Percentiles rank a stretch among this genome's conserved stretches.
Conservation (phyloP, 2,888 invertebrate genomes). For the Agonopterix heracliana region DNA sequence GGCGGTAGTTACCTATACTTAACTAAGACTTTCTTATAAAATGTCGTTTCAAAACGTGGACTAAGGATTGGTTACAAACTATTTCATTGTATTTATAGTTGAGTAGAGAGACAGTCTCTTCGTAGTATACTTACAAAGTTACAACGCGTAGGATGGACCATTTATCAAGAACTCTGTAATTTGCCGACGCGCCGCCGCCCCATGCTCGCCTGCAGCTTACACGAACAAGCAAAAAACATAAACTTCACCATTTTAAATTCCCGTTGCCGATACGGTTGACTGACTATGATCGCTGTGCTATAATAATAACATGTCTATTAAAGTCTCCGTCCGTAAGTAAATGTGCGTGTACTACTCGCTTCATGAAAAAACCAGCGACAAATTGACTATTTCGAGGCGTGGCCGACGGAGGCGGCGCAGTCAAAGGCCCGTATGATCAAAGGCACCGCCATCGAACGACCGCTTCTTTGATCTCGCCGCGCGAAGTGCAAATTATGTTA, state of each 20-base stretch:
- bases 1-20: too few relatives aligned
- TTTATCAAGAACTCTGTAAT: slow-evolving; percentile 12
- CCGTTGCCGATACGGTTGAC: slow-evolving; percentile 4
- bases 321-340: slow-evolving; percentile 7
- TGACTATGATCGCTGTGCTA: slow-evolving; percentile 3
- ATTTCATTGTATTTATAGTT: neutral
- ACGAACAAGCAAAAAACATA: slow-evolving; percentile 4
- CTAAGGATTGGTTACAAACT: too few relatives aligned
- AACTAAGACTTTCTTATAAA: too few relatives aligned
- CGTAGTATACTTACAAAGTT: neutral
- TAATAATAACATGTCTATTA: slow-evolving; percentile 7
- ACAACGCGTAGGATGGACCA: slow-evolving; percentile 7
- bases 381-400: slow-evolving; percentile 72
- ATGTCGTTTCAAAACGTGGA: too few relatives aligned
- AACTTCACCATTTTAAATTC: slow-evolving; percentile 1
- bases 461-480: slow-evolving; percentile 72
- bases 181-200: slow-evolving; percentile 9
- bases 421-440: slow-evolving; percentile 73
- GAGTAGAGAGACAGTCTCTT: neutral
- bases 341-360: slow-evolving; percentile 10
- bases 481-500: slow-evolving; percentile 77
- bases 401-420: slow-evolving; percentile 64
- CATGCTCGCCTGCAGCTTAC: slow-evolving; percentile 8
- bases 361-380: slow-evolving; percentile 60
- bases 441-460: slow-evolving; percentile 68